Evolutionary conservation across 2,888 invertebrate species (phyloP).

Genomic region (Nezara viridula): DNA sequence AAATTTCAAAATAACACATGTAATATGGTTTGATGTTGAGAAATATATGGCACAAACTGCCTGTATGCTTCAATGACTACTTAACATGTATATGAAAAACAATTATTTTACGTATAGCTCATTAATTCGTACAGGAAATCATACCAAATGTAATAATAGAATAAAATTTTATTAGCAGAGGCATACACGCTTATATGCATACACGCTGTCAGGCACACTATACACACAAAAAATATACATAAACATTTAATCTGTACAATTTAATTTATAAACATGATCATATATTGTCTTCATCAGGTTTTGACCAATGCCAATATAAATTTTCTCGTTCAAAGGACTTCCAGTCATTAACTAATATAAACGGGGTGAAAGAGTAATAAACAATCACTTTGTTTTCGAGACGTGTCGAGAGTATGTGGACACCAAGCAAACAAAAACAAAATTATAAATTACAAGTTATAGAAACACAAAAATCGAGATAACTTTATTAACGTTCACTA

Average conservation of each 20-base stretch:
- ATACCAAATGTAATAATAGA: constrained; percentile 29
- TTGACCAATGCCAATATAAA: not conserved
- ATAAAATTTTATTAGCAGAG: constrained; percentile 42
- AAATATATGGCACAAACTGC: constrained; percentile 37
- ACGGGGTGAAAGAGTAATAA: constrained; percentile 10
- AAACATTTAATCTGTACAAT: constrained; percentile 49
- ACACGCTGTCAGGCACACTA: constrained; percentile 29
- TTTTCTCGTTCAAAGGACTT: not conserved
- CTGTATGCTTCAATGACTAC: not conserved
- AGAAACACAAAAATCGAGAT: constrained; percentile 44
- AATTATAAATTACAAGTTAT: constrained; percentile 37
- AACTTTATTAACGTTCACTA: constrained; percentile 48
- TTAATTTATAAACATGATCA: constrained; percentile 38
- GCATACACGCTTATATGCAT: constrained; percentile 29
- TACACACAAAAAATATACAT: constrained; percentile 50
- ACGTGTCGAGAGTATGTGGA: constrained; percentile 34
- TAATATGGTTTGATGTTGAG: not conserved
- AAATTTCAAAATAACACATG: constrained; percentile 12
- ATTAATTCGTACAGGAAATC: not conserved
- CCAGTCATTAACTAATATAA: constrained; percentile 21
- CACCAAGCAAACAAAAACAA: constrained; percentile 32
- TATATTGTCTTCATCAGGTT: constrained; percentile 42
- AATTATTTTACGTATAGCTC: not conserved
- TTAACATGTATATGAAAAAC: not conserved
- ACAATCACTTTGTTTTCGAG: constrained; percentile 14